Conservation (phyloP, 2,888 invertebrate species). For the Drosophila mettleri region DNA sequence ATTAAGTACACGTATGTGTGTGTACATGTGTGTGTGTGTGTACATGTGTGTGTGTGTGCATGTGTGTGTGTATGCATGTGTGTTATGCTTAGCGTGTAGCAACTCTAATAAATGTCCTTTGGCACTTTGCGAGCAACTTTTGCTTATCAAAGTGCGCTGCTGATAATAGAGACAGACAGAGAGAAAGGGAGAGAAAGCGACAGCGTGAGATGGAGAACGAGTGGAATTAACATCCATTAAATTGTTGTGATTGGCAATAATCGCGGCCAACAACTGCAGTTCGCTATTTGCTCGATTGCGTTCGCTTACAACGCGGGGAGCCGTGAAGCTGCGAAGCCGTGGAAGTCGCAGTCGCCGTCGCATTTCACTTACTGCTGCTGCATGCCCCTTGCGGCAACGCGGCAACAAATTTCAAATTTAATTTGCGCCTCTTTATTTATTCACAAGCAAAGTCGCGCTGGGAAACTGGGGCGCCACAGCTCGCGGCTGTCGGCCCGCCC, state of each 20-base stretch:
- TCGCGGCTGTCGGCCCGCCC: slow-evolving; percentile 16
- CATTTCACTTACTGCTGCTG: background rate
- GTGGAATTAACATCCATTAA: slow-evolving; percentile 23
- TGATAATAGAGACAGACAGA: background rate
- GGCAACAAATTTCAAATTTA: slow-evolving; percentile 67
- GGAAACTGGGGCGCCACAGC: slow-evolving; percentile 35
- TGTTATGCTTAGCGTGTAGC: slow-evolving; percentile 15
- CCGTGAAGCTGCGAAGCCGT: too few relatives aligned
- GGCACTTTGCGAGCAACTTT: slow-evolving; percentile 40
- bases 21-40: background rate
- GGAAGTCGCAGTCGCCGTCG: background rate
- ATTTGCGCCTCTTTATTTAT: slow-evolving; percentile 73
- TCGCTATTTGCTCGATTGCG: background rate
- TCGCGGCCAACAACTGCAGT: slow-evolving; percentile 25
- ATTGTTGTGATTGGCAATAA: slow-evolving; percentile 43
- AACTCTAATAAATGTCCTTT: slow-evolving; percentile 63
- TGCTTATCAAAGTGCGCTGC: slow-evolving; percentile 22
- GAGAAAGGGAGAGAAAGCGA: too few relatives aligned
- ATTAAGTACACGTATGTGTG: background rate
- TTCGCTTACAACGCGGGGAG: background rate
- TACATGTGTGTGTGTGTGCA: slow-evolving; percentile 2
- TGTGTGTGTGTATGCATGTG: background rate
- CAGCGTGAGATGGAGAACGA: background rate
- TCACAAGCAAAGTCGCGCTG: slow-evolving; percentile 49
- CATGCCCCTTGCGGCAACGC: slow-evolving; percentile 4